phyloP scores from a whole-genome alignment of 2,888 invertebrate genomes.

The Odontomyia ornata region DNA sequence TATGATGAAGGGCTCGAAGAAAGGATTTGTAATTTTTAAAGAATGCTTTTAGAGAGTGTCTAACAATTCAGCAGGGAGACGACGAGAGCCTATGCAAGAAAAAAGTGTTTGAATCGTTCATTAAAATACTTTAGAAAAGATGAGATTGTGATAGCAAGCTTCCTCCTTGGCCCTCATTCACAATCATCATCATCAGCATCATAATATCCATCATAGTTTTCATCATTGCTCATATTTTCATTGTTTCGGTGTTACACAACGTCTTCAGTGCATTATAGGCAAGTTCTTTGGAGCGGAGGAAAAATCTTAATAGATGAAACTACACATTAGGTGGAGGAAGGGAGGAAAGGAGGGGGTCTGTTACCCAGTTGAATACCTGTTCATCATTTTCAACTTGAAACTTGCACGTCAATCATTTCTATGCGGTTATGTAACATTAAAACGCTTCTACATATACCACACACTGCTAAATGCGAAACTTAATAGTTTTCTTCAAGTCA shows the following conservation, averaged over 20 bases:
- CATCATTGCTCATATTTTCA: neutral
- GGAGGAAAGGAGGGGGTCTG: neutral
- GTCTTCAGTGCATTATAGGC: neutral
- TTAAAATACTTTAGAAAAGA: neutral
- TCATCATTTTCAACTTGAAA: constrained; percentile 12
- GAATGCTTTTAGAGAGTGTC: constrained; percentile 2
- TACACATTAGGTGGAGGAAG: neutral
- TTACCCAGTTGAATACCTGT: neutral
- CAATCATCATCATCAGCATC: too few relatives aligned
- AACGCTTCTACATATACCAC: constrained; percentile 12
- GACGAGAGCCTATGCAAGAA: neutral
- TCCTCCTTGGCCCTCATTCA: constrained; percentile 1
- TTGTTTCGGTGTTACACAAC: neutral
- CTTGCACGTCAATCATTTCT: constrained; percentile 13
- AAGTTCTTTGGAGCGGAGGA: neutral
- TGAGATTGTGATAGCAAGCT: neutral
- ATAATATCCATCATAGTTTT: neutral
- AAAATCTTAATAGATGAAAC: neutral
- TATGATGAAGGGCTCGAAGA: neutral
- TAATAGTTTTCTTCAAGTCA: constrained; percentile 24
- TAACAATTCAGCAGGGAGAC: neutral
- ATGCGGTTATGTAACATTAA: constrained; percentile 19
- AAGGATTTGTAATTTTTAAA: constrained; percentile 1
- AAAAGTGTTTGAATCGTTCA: constrained; percentile 14
- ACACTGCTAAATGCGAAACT: neutral